Evolutionary conservation across 2,113 vertebrate species (phyloP).

Genomic region (Thunnus thynnus): DNA sequence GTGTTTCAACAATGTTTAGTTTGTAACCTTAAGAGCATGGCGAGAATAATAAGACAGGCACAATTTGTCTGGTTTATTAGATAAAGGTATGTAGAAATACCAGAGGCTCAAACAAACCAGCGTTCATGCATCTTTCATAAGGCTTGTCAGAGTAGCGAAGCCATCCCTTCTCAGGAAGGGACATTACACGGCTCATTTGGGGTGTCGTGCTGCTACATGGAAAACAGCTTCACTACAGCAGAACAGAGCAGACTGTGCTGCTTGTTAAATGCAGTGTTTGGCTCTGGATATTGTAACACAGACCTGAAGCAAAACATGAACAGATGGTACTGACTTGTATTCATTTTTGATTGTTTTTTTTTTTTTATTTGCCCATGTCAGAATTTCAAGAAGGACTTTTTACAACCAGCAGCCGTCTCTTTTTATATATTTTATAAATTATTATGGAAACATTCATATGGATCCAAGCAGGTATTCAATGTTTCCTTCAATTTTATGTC

Average conservation of each 20-base stretch:
- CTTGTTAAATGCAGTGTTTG: conserved; percentile 25
- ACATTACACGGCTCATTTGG: conserved; percentile 80
- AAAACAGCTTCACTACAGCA: conserved; percentile 47
- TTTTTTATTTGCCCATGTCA: background rate
- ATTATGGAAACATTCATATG: background rate
- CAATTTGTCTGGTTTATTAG: conserved; percentile 7
- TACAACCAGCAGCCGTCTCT: background rate
- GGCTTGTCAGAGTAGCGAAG: conserved; percentile 40
- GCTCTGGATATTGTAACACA: conserved; percentile 19
- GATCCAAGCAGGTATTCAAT: background rate
- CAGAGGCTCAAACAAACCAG: conserved; percentile 41
- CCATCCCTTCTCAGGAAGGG: conserved; percentile 47
- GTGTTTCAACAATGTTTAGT: background rate
- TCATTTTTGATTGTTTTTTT: background rate
- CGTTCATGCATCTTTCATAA: conserved; percentile 74
- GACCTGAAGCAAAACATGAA: conserved; percentile 31
- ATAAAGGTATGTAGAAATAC: conserved; percentile 18
- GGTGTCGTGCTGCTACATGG: conserved; percentile 55
- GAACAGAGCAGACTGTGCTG: conserved; percentile 14
- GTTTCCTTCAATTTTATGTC: background rate
- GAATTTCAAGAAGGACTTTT: background rate
- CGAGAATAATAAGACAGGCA: conserved; percentile 16
- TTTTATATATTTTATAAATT: background rate
- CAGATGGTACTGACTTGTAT: conserved; percentile 29
- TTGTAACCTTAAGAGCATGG: background rate